Evolutionary conservation across 2,113 vertebrate genomes (phyloP).

Genomic region (Corythornis cristatus): DNA sequence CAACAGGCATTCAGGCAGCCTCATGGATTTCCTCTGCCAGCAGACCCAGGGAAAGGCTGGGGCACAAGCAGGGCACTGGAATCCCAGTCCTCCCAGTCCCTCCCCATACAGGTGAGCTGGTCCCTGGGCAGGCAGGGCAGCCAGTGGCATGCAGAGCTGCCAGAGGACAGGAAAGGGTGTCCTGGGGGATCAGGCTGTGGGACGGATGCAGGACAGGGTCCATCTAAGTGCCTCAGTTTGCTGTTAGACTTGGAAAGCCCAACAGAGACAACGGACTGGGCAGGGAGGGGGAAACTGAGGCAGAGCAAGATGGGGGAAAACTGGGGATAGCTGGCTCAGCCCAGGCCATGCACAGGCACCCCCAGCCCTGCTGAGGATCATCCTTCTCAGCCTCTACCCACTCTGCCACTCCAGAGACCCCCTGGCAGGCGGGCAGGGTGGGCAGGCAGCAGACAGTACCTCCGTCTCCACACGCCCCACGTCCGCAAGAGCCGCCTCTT

Average conservation of each 20-base stretch:
- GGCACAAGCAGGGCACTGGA: not conserved
- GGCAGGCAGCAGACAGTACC: constrained; percentile 84
- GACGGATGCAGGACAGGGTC: rapidly evolving
- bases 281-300: not conserved
- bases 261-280: rapidly evolving
- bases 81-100: not conserved
- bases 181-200: rapidly evolving
- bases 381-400: not conserved
- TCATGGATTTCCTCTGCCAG: not conserved
- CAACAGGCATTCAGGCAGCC: rapidly evolving
- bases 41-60: not conserved
- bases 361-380: not conserved
- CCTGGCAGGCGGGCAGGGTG: not conserved
- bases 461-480: constrained; percentile 94
- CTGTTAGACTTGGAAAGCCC: not conserved
- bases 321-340: not conserved
- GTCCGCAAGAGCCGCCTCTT: constrained; percentile 98
- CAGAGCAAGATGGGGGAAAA: not conserved
- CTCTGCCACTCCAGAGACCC: not conserved
- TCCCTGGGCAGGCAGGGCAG: not conserved
- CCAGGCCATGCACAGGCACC: not conserved
- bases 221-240: rapidly evolving
- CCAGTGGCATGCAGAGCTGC: rapidly evolving
- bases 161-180: not conserved
- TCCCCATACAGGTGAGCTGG: not conserved